A percentile compares a stretch with the other conserved stretches of the same genome.
Conservation (phyloP, 64 coral and sea anemone species). For the Acropora yongei region DNA sequence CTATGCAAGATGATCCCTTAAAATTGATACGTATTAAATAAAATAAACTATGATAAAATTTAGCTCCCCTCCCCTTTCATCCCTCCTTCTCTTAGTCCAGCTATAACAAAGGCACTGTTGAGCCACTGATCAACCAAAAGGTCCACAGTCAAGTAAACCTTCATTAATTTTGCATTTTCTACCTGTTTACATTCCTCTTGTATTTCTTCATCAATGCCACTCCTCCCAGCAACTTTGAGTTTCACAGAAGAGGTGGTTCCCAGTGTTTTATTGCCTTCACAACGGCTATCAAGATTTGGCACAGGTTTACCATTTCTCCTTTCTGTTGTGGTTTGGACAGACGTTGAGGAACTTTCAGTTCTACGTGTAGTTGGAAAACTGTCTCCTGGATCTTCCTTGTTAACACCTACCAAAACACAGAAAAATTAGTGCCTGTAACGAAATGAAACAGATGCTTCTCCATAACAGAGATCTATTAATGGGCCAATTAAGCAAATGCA, state of each 20-base stretch:
- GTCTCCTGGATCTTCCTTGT: conserved; percentile 27
- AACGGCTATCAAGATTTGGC: neutral
- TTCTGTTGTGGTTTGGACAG: conserved; percentile 13
- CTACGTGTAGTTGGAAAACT: conserved; percentile 1
- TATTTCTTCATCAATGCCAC: conserved; percentile 69
- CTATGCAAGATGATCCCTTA: no score
- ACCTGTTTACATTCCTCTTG: conserved; percentile 80
- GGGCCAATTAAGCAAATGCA: no score
- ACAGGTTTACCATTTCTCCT: conserved; percentile 20
- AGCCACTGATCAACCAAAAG: no score
- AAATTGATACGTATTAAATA: no score
- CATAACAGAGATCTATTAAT: no score
- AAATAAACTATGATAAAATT: no score
- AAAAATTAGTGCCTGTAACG: neutral
- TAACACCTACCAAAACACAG: neutral
- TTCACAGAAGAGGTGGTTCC: conserved; percentile 11
- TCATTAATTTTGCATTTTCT: neutral
- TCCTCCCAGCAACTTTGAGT: conserved; percentile 55
- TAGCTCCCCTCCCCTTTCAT: no score
- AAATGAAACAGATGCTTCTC: no score
- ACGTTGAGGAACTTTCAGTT: conserved; percentile 1
- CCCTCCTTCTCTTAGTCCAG: no score
- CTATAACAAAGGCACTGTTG: no score
- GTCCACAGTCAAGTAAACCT: no score
- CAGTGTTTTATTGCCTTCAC: neutral